Percentiles rank a stretch among this genome's conserved stretches.
phyloP scores from a whole-genome alignment of 2,113 vertebrate genomes.

The Montifringilla adamsi region DNA sequence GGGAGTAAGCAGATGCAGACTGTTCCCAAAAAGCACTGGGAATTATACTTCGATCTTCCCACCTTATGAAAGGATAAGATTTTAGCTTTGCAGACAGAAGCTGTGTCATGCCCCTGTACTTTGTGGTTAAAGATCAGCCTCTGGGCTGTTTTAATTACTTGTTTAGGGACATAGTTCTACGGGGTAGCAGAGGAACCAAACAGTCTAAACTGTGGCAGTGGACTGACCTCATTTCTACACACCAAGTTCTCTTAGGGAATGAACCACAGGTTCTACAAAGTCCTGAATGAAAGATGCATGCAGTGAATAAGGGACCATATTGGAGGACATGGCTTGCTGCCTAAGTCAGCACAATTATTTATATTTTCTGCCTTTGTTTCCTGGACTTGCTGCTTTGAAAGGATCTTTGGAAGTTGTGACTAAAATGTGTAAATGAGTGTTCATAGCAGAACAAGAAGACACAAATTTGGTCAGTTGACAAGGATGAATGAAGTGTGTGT shows the following conservation, averaged over 20 bases:
- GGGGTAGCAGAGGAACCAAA: not conserved
- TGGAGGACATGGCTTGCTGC: not conserved
- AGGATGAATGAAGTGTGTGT: not conserved
- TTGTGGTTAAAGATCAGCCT: not conserved
- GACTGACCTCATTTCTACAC: not conserved
- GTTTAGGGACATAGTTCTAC: not conserved
- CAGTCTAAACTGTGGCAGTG: not conserved
- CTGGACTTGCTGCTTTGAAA: not conserved
- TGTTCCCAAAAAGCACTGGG: not conserved
- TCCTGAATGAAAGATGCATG: not conserved
- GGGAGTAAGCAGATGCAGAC: not conserved
- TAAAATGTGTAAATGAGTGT: not conserved
- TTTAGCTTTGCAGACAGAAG: not conserved
- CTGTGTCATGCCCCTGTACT: not conserved
- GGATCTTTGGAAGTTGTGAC: not conserved
- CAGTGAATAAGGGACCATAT: not conserved
- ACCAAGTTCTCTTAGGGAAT: not conserved
- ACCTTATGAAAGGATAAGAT: not conserved
- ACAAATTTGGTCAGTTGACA: not conserved
- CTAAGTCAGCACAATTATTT: not conserved
- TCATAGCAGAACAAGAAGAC: not conserved
- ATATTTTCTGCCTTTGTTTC: not conserved
- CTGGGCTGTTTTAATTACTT: not conserved
- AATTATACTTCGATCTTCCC: not conserved
- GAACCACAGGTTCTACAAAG: not conserved